phyloP scores from a whole-genome alignment of 2,888 invertebrate genomes.

The Clivina fossor region DNA sequence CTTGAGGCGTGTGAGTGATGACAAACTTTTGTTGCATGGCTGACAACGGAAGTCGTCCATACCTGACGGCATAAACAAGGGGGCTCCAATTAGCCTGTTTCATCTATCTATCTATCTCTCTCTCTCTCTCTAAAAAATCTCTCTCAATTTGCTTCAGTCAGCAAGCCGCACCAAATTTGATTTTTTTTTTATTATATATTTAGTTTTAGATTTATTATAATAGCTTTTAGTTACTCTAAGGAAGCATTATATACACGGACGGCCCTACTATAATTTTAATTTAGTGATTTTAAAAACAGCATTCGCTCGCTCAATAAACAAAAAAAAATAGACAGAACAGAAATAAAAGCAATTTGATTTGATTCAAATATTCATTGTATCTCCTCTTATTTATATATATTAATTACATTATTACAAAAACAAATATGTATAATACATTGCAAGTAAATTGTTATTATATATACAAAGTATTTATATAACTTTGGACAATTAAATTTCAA shows the following conservation, averaged over 20 bases:
- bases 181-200: too few relatives aligned
- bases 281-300: neutral
- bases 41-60: constrained; percentile 88
- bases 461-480: too few relatives aligned
- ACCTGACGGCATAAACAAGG: constrained; percentile 55
- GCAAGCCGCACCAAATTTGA: constrained; percentile 19
- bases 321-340: neutral
- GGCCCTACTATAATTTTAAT: constrained; percentile 4
- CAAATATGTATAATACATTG: neutral
- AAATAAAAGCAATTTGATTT: neutral
- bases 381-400: neutral
- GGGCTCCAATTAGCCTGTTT: constrained; percentile 20
- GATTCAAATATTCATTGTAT: too few relatives aligned
- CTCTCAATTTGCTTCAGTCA: constrained; percentile 13
- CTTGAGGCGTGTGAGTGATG: constrained; percentile 84
- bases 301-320: neutral
- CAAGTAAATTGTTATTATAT: too few relatives aligned
- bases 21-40: constrained; percentile 89
- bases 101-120: too few relatives aligned
- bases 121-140: too few relatives aligned
- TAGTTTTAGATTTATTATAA: too few relatives aligned
- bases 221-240: too few relatives aligned
- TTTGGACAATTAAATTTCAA: too few relatives aligned
- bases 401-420: neutral
- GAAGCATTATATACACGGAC: constrained; percentile 32